phyloP scores from a whole-genome alignment of 2,888 invertebrate genomes.

The Agrotis puta region DNA sequence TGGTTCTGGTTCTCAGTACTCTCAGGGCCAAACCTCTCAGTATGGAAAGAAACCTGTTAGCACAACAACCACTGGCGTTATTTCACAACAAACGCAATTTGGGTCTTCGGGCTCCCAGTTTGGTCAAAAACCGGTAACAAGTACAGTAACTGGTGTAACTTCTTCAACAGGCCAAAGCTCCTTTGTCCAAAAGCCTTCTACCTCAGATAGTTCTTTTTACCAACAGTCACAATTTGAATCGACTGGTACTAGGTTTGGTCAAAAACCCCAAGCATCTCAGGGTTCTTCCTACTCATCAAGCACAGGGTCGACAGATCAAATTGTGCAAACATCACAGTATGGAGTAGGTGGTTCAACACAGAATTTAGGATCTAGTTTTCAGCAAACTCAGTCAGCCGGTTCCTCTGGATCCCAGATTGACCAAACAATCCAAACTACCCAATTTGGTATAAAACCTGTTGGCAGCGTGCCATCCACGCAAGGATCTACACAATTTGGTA shows the following conservation, averaged over 20 bases:
- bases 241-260: conserved; percentile 15
- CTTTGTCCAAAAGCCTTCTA: conserved; percentile 31
- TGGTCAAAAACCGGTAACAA: conserved; percentile 28
- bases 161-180: conserved; percentile 25
- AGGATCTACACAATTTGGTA: conserved; percentile 25
- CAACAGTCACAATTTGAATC: conserved; percentile 50
- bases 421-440: conserved; percentile 21
- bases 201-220: conserved; percentile 43
- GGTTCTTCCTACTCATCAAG: conserved; percentile 33
- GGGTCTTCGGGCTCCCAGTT: conserved; percentile 23
- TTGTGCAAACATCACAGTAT: conserved; percentile 37
- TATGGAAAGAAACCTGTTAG: conserved; percentile 27
- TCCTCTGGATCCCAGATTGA: conserved; percentile 20
- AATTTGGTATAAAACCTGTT: conserved; percentile 30
- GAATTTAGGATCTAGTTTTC: conserved; percentile 18
- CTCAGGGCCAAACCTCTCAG: conserved; percentile 26
- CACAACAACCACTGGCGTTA: conserved; percentile 3
- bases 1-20: conserved; percentile 8
- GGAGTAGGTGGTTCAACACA: conserved; percentile 34
- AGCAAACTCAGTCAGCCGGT: conserved; percentile 39
- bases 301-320: conserved; percentile 26
- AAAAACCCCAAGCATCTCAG: conserved; percentile 25
- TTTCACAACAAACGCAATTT: conserved; percentile 20
- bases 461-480: conserved; percentile 26
- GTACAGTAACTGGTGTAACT: conserved; percentile 2